Conservation (phyloP, 2,113 vertebrate species). For the Phyllostomus discolor region DNA sequence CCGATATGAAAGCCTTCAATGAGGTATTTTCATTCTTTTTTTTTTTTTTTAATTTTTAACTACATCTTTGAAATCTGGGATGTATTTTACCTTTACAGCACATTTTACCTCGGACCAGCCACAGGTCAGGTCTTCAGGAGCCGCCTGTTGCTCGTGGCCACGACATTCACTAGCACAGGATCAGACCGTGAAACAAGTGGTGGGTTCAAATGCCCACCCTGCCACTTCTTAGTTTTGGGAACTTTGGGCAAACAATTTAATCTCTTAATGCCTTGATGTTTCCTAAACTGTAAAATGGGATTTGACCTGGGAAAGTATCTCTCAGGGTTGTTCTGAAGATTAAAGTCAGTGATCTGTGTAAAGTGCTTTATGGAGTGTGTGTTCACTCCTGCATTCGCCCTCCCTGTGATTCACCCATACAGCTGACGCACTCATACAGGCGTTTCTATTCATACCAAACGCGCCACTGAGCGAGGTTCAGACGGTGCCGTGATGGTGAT, state of each 20-base stretch:
- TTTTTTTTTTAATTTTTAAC: neutral
- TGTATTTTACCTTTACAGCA: neutral
- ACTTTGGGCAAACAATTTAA: neutral
- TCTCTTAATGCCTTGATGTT: neutral
- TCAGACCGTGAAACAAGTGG: neutral
- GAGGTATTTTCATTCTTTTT: neutral
- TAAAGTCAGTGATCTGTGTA: neutral
- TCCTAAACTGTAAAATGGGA: neutral
- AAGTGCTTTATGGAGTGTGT: neutral
- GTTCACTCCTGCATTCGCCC: neutral
- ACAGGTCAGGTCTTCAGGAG: neutral
- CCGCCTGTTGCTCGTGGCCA: neutral
- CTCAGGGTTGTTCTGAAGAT: neutral
- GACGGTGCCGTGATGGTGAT: rapidly evolving
- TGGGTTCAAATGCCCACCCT: neutral
- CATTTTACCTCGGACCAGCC: neutral
- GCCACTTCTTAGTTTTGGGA: neutral
- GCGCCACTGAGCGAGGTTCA: rapidly evolving
- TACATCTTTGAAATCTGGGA: neutral
- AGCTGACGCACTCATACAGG: neutral
- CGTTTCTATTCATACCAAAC: rapidly evolving
- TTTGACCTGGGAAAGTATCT: neutral
- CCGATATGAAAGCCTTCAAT: neutral
- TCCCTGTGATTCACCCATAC: neutral
- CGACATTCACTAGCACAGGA: neutral